A percentile compares a stretch with the other conserved stretches of the same genome.
Conservation (phyloP, 2,113 vertebrate species). For the Chamaetylas fuelleborni region DNA sequence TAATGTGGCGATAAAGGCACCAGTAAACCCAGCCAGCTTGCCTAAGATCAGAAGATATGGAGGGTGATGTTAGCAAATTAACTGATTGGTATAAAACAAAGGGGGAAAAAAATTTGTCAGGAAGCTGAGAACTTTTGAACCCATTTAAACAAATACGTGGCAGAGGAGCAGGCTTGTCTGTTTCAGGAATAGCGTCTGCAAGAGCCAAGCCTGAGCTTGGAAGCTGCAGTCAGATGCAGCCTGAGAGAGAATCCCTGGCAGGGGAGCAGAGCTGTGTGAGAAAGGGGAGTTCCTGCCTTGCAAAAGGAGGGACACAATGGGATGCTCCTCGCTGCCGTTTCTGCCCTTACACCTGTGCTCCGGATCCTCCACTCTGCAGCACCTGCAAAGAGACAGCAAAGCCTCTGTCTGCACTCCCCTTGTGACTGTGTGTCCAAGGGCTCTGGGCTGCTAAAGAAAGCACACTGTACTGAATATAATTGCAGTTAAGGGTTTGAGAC, state of each 20-base stretch:
- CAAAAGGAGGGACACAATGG: neutral
- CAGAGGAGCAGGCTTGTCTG: neutral
- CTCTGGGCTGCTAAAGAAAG: neutral
- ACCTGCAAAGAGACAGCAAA: neutral
- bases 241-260: neutral
- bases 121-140: constrained; percentile 62
- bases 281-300: neutral
- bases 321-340: neutral
- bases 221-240: neutral
- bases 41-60: constrained; percentile 39
- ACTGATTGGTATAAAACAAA: constrained; percentile 56
- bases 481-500: neutral
- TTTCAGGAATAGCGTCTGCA: neutral
- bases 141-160: constrained; percentile 44
- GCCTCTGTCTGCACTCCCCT: neutral
- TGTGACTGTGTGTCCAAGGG: neutral
- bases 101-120: neutral
- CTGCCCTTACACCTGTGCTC: too few species aligned
- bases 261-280: neutral
- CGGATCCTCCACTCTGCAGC: neutral
- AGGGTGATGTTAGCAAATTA: constrained; percentile 58
- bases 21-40: constrained; percentile 30
- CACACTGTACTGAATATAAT: neutral
- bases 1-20: constrained; percentile 6
- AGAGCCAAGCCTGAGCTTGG: neutral